A percentile compares a stretch with the other conserved stretches of the same genome.
Conservation (phyloP, 2,797 vertebrate genomes). For the Hapalemur alaotrensis region DNA sequence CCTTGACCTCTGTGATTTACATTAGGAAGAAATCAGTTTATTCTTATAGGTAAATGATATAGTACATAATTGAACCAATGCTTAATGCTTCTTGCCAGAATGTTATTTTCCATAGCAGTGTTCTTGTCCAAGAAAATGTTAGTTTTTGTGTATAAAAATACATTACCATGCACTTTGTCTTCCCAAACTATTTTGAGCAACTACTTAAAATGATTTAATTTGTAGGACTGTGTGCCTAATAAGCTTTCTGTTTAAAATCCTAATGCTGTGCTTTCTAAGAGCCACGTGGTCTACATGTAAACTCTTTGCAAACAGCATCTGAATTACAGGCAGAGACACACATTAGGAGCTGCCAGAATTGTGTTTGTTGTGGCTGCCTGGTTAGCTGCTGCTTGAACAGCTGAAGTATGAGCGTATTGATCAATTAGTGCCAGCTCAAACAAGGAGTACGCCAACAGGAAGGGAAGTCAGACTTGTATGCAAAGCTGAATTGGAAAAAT, state of each 20-base stretch:
- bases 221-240: slow-evolving; percentile 78
- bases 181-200: slow-evolving; percentile 75
- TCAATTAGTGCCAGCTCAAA: slow-evolving; percentile 79
- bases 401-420: slow-evolving; percentile 81
- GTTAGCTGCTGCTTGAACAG: slow-evolving; percentile 77
- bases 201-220: slow-evolving; percentile 81
- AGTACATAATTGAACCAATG: slow-evolving; percentile 29
- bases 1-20: background rate
- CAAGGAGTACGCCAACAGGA: slow-evolving; percentile 31
- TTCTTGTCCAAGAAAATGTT: slow-evolving; percentile 53
- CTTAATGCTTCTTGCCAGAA: slow-evolving; percentile 42
- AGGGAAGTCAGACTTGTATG: slow-evolving; percentile 68
- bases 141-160: slow-evolving; percentile 65
- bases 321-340: slow-evolving; percentile 80
- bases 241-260: slow-evolving; percentile 82
- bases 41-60: slow-evolving; percentile 46
- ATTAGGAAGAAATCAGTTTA: slow-evolving; percentile 22
- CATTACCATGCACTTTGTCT: slow-evolving; percentile 59
- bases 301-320: slow-evolving; percentile 79
- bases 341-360: slow-evolving; percentile 77
- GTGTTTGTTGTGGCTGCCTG: slow-evolving; percentile 84
- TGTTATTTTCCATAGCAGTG: slow-evolving; percentile 54
- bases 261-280: slow-evolving; percentile 75
- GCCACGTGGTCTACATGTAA: slow-evolving; percentile 84
- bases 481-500: slow-evolving; percentile 48